Percentiles rank a stretch among this genome's conserved stretches.
Evolutionary conservation across 1,140 invertebrate species (phyloP).

Genomic region (Leptestheria dahalacensis): DNA sequence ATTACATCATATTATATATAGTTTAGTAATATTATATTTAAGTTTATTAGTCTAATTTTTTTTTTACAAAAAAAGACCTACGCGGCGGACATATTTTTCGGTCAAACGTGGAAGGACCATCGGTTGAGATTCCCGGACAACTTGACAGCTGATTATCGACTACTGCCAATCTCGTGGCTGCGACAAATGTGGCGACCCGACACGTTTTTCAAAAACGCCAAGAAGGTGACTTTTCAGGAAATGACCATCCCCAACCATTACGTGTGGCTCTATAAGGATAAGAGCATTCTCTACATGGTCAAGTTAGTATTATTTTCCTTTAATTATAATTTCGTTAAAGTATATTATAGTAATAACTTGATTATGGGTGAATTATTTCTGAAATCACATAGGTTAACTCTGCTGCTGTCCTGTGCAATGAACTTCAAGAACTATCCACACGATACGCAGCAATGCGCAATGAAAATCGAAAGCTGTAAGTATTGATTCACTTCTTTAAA

Average conservation of each 20-base stretch:
- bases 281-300: conserved; percentile 25
- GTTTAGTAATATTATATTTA: not conserved
- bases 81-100: conserved; percentile 78
- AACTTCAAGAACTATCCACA: conserved; percentile 83
- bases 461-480: conserved; percentile 84
- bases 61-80: conserved; percentile 52
- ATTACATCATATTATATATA: no score
- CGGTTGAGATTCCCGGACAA: conserved; percentile 71
- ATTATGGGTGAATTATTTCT: no score
- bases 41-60: not conserved
- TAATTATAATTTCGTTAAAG: not conserved
- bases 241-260: conserved; percentile 30
- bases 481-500: no score
- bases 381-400: conserved; percentile 59
- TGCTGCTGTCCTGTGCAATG: conserved; percentile 75
- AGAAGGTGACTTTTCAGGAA: conserved; percentile 26
- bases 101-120: conserved; percentile 81
- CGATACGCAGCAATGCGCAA: conserved; percentile 76
- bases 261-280: conserved; percentile 24
- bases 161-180: conserved; percentile 23
- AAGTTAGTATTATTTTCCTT: conserved; percentile 20
- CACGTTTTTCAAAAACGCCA: conserved; percentile 27
- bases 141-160: conserved; percentile 69
- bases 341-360: no score
- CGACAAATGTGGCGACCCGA: conserved; percentile 25